Conservation (phyloP, 2,797 vertebrate species). For the Morus bassanus region DNA sequence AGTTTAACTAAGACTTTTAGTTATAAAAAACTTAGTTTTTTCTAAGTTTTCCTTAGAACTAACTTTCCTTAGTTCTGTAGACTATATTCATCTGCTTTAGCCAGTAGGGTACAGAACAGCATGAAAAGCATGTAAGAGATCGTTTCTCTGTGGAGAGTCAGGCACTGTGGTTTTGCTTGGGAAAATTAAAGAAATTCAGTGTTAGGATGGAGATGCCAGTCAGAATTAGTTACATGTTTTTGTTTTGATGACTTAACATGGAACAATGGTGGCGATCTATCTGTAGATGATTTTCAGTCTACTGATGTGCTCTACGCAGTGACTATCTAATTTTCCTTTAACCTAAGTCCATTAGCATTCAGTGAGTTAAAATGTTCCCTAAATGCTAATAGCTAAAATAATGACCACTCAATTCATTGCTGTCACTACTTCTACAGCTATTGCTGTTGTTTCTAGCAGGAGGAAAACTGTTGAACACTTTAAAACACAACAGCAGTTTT, state of each 20-base stretch:
- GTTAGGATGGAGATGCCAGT: neutral
- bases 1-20: too few species aligned
- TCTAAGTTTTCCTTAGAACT: too few species aligned
- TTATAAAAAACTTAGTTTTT: too few species aligned
- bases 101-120: neutral
- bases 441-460: neutral
- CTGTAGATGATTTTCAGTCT: neutral
- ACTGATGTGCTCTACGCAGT: neutral
- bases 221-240: neutral
- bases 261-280: neutral
- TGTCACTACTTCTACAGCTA: neutral
- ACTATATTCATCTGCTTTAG: neutral
- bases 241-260: neutral
- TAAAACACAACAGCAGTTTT: neutral
- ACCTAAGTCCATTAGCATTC: neutral
- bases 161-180: neutral
- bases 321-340: neutral
- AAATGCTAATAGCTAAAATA: neutral
- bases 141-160: neutral
- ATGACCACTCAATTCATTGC: neutral
- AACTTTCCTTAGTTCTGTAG: neutral
- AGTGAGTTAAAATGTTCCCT: neutral
- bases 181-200: neutral
- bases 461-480: neutral
- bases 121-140: neutral